These are phyloP conservation scores for Smittia aterrima DNA, from an alignment of 2,888 invertebrate species.

Conservation along the genomic window DNA sequence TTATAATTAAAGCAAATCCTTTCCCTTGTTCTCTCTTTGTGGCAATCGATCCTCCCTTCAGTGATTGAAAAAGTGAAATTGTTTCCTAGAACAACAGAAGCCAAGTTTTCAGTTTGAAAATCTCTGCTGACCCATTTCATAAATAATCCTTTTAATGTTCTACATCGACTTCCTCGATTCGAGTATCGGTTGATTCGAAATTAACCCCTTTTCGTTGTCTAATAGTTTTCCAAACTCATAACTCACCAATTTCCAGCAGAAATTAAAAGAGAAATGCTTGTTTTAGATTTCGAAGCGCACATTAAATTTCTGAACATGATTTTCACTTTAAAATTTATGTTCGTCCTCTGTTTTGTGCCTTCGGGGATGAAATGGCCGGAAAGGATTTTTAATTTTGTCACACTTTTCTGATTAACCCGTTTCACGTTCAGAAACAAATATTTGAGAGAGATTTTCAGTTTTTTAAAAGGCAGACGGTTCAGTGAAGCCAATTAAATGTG, in stretches of 20 bases:
- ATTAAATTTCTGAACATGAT: constrained; percentile 28
- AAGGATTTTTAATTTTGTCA: constrained; percentile 36
- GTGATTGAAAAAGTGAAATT: too few relatives aligned
- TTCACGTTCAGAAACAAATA: constrained; percentile 20
- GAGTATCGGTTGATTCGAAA: neutral
- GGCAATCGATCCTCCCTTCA: too few relatives aligned
- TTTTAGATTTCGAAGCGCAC: constrained; percentile 11
- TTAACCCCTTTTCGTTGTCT: constrained; percentile 18
- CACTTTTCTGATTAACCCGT: constrained; percentile 33
- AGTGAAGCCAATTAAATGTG: neutral
- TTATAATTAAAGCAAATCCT: too few relatives aligned
- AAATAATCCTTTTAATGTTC: neutral
- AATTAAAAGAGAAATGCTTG: neutral
- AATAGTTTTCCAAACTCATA: constrained; percentile 30
- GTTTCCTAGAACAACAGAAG: too few relatives aligned
- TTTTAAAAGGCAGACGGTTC: neutral
- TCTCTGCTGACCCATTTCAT: neutral
- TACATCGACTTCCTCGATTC: too few relatives aligned
- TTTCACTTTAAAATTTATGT: constrained; percentile 29
- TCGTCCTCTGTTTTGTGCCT: too few relatives aligned
- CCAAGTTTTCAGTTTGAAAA: neutral
- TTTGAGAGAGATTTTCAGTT: neutral
- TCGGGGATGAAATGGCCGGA: constrained; percentile 18
- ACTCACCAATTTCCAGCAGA: neutral
- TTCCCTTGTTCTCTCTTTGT: too few relatives aligned